Evolutionary conservation across 2,113 vertebrate species (phyloP), one percentile per base, ranked within the genome.

Genomic region (Bujurquina vittata): DNA sequence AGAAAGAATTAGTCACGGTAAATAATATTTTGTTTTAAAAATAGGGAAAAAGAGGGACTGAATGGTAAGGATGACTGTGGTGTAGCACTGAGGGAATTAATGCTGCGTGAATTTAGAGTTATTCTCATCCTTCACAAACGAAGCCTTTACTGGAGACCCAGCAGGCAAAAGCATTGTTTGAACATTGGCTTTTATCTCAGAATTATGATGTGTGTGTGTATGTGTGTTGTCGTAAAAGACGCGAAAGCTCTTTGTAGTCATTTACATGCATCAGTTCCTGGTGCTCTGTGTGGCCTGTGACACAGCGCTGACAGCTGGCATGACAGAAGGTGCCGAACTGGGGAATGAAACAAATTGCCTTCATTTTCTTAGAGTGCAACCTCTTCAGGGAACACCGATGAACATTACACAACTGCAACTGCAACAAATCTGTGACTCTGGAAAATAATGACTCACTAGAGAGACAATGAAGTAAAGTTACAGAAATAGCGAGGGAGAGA

Each of bases 321-420:
- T 80, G 88, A 87, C 93, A 92, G 91, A 91, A 90, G 90, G 89
- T 88, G 85, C 43, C 22, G 40, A 83, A 87, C 78, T 78, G 85
- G 83, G 63, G 80, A 90, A 84, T 15, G 29, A 92, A 93, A 94
- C 91, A 92, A 94, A 94, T 89, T 93, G 90, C 90, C 89, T 94
- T 93, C 89, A 94, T 93, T 93, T 92, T 88, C 82, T 81, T 82
- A 46, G 92, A 92, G 84, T 80, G 81, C 86, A 61, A 77, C 83
- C 87, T 93, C 90, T 91, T 89, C 80, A n/a, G 87, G 90, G 83
- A 91, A 88, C 80, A 33, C 59, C 57, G 77, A 37, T 33, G 77
- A 86, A 73, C 84, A 31, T 81, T 74, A 83, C 79, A 72, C 72
- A 65, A 77, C 81, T 10, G 80, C 63, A 86, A 61, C 20, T 26